These are phyloP conservation scores for Pelodiscus sinensis DNA, from an alignment of 2,113 vertebrate species.

Conservation along the genomic window DNA sequence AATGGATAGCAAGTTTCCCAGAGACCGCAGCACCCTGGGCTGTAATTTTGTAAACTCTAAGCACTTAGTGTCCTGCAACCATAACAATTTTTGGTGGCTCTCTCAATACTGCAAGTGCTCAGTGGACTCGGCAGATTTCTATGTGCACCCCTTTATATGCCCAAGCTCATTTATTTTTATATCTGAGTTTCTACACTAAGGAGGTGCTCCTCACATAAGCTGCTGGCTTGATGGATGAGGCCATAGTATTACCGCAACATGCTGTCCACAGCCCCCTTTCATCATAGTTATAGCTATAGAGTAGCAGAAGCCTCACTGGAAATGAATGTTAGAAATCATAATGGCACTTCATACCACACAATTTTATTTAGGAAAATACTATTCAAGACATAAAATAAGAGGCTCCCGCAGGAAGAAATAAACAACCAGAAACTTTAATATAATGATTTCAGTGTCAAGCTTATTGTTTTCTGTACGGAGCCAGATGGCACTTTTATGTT, in stretches of 20 bases:
- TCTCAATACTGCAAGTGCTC: background rate
- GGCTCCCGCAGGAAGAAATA: slow-evolving; percentile 43
- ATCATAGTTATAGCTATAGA: slow-evolving; percentile 76
- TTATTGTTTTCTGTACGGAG: slow-evolving; percentile 43
- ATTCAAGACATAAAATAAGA: slow-evolving; percentile 70
- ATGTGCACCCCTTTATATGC: slow-evolving; percentile 25
- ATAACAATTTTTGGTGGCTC: background rate
- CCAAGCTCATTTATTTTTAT: slow-evolving; percentile 30
- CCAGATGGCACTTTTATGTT: slow-evolving; percentile 41
- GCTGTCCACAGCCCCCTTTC: slow-evolving; percentile 66
- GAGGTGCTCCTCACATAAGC: slow-evolving; percentile 60
- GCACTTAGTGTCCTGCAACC: background rate
- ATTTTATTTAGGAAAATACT: slow-evolving; percentile 79
- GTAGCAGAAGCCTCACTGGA: slow-evolving; percentile 75
- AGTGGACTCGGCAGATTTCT: background rate
- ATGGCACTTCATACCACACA: slow-evolving; percentile 57
- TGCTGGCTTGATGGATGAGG: slow-evolving; percentile 75
- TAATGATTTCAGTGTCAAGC: slow-evolving; percentile 48
- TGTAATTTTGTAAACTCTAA: background rate
- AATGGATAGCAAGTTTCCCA: background rate
- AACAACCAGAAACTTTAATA: slow-evolving; percentile 53
- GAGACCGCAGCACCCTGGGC: fast-evolving
- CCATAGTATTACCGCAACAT: slow-evolving; percentile 63
- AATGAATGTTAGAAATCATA: slow-evolving; percentile 81
- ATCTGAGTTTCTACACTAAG: slow-evolving; percentile 56